Evolutionary conservation across 1,140 invertebrate species (phyloP), one percentile per base, ranked within the genome.

Genomic region (Trypoxylus dichotomus): DNA sequence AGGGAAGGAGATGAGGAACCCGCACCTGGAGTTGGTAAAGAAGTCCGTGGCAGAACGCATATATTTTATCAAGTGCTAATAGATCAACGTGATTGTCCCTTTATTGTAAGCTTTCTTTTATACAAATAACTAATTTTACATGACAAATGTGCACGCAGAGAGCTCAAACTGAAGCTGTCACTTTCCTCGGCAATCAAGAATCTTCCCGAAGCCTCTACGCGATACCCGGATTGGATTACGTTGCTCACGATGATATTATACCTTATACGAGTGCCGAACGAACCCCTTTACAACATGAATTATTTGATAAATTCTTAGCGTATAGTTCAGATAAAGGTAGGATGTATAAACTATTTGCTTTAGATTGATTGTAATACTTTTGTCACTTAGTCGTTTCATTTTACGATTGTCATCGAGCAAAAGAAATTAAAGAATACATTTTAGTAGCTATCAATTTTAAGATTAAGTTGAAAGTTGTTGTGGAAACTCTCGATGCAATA

Each of bases 41-140:
- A 97, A 89, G 95, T 97, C 0, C 95, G 96, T 87, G 95, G 95
- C 60, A 90, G 91, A 84, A 95, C 94, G 15, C 96, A 97, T 82
- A 95, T 95, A n/a, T 98, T 97, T 86, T 98, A 98, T 87, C 96
- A 98, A 90, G 96, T 98, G 21, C 89, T 99, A 6, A 98, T 99
- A 83, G 97, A 99, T 87, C 94, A 96, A 76, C 90, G 97, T 85
- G 97, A 99, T 89, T 97, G 96, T 86, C 97, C 97, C 25, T 96
- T 93, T 87, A 97, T 98, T 88, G 95, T 97, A 90, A 83, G 27
- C 47, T 37, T 8, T 2, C 10, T 37, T 37, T 37, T 2, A 7
- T 37, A 7, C 10, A 37, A 37, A 37, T 37, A 37, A 37, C 10
- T 37, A 5, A 5, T 0, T 37, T 37, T 37, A 37, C 10, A 37